phyloP scores from a whole-genome alignment of 2,797 vertebrate genomes.

The Oreortyx pictus region DNA sequence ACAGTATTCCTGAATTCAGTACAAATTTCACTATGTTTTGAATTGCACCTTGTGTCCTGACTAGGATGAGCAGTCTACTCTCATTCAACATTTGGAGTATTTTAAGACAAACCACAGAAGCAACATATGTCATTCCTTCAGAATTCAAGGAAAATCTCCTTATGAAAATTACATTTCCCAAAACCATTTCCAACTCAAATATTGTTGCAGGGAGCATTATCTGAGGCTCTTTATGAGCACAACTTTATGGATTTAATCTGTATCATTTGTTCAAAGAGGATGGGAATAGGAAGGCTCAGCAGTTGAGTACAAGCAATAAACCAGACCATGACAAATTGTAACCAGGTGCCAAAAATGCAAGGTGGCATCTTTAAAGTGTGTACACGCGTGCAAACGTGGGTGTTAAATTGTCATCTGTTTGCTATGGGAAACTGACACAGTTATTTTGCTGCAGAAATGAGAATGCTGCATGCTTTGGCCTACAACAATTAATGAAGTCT shows the following conservation, averaged over 20 bases:
- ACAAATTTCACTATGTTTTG: neutral
- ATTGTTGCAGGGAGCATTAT: neutral
- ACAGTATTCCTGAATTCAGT: neutral
- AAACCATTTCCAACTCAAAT: neutral
- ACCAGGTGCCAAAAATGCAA: neutral
- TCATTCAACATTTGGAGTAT: neutral
- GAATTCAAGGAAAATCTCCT: neutral
- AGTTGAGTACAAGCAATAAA: neutral
- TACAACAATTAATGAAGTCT: neutral
- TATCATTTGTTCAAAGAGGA: neutral
- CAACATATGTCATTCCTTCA: neutral
- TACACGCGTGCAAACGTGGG: fast-evolving
- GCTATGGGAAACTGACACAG: neutral
- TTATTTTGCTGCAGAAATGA: neutral
- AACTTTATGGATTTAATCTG: neutral
- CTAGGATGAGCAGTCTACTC: neutral
- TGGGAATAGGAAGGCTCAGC: neutral
- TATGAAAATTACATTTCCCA: neutral
- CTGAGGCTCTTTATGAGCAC: neutral
- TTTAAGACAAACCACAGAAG: neutral
- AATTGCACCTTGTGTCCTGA: neutral
- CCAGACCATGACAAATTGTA: neutral
- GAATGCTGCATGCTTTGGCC: neutral
- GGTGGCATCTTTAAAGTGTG: neutral
- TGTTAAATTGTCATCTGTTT: neutral